Conservation (phyloP, 37 sponge, comb jelly and placozoan genomes). For the Theonella swinhoei region DNA sequence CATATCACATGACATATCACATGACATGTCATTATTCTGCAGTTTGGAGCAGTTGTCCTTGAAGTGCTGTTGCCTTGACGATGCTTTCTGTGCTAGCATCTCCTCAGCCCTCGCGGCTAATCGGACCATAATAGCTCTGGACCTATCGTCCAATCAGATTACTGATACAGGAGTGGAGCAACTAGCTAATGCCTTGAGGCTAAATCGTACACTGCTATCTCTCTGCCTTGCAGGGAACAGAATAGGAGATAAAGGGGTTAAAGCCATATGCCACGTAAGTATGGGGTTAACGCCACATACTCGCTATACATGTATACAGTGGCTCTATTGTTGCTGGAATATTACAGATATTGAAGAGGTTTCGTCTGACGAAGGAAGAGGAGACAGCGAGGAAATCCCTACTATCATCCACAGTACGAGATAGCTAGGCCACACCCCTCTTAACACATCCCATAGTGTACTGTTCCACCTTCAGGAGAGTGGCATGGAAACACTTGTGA, state of each 20-base stretch:
- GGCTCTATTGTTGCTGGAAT: not conserved
- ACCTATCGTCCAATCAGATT: conserved; percentile 42
- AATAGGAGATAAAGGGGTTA: conserved; percentile 54
- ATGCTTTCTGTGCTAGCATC: not conserved
- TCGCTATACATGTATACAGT: not conserved
- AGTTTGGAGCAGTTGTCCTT: conserved; percentile 49
- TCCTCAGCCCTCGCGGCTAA: conserved; percentile 21
- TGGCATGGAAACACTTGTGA: too few species aligned
- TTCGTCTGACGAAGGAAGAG: conserved; percentile 50
- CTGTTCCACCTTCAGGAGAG: too few species aligned
- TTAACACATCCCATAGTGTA: too few species aligned
- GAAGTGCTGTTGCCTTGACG: conserved; percentile 36
- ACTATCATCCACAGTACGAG: not conserved
- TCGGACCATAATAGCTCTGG: conserved; percentile 11
- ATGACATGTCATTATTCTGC: not conserved
- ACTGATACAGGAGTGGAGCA: conserved; percentile 20
- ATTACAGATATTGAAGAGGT: not conserved
- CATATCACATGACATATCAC: not conserved
- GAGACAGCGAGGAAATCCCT: conserved; percentile 29
- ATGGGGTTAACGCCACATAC: not conserved
- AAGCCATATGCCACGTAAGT: conserved; percentile 30
- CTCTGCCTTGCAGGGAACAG: conserved; percentile 62
- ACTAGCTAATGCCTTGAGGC: conserved; percentile 46
- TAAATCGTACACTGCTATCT: conserved; percentile 72
- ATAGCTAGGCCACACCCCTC: too few species aligned